A percentile compares a stretch with the other conserved stretches of the same genome.
phyloP scores from a whole-genome alignment of 2,113 vertebrate genomes.

The Otus sunia region DNA sequence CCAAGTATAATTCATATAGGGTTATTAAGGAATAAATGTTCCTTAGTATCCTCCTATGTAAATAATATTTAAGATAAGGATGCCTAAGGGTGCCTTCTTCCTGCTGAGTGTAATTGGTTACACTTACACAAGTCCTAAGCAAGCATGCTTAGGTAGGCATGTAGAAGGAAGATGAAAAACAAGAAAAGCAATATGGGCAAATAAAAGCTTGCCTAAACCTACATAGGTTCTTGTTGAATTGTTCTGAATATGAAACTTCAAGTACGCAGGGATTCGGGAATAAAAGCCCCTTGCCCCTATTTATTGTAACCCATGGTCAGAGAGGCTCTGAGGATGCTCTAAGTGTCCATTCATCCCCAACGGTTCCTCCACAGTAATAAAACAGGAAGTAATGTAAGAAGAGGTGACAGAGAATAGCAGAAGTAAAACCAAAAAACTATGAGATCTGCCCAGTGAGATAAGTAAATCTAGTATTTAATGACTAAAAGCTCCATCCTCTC shows the following conservation, averaged over 20 bases:
- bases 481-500: neutral
- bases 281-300: neutral
- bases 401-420: neutral
- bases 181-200: neutral
- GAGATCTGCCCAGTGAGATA: neutral
- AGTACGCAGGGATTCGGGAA: neutral
- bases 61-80: constrained; percentile 35
- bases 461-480: neutral
- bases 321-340: neutral
- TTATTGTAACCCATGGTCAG: neutral
- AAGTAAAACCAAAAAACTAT: neutral
- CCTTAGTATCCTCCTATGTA: neutral
- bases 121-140: neutral
- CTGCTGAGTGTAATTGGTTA: neutral
- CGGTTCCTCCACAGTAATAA: neutral
- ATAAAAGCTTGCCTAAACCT: constrained; percentile 32
- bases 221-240: neutral
- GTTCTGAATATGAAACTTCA: neutral
- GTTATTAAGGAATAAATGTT: constrained; percentile 33
- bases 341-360: neutral
- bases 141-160: neutral
- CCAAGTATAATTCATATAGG: neutral
- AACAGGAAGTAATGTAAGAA: neutral
- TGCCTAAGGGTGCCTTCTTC: constrained; percentile 48
- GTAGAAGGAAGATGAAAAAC: constrained; percentile 28